Conservation (phyloP, 2,888 invertebrate genomes). For the Chouioia cunea region DNA sequence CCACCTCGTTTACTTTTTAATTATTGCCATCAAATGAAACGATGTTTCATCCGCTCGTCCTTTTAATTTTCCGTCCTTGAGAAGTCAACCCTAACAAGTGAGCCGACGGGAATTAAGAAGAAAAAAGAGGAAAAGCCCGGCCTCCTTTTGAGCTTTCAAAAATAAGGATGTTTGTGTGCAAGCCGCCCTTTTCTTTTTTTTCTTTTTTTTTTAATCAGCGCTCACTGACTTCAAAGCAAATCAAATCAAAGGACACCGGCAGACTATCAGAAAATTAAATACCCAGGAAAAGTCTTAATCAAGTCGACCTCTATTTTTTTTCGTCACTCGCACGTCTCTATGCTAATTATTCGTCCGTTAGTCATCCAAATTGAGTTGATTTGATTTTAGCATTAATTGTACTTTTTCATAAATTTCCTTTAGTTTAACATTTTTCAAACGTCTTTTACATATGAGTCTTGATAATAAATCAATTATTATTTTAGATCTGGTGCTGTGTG, state of each 20-base stretch:
- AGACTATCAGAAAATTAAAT: conserved; percentile 49
- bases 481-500: conserved; percentile 75
- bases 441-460: conserved; percentile 30
- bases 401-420: conserved; percentile 12
- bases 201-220: conserved; percentile 64
- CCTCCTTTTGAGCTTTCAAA: conserved; percentile 27
- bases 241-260: conserved; percentile 59
- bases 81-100: conserved; percentile 19
- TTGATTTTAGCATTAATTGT: not conserved
- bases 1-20: conserved; percentile 1
- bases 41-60: not conserved
- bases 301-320: conserved; percentile 43
- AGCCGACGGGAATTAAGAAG: not conserved
- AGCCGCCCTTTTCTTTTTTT: conserved; percentile 37
- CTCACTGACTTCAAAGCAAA: conserved; percentile 62
- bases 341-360: conserved; percentile 49
- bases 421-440: conserved; percentile 39
- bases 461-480: conserved; percentile 46
- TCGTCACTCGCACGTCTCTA: conserved; percentile 22
- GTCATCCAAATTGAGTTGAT: conserved; percentile 35
- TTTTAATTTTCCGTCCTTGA: conserved; percentile 31
- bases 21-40: conserved; percentile 25
- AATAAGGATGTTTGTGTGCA: not conserved
- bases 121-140: conserved; percentile 29
- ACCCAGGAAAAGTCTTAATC: conserved; percentile 56